Conservation (phyloP, 2,797 vertebrate genomes). For the Tiaroga cobitis region DNA sequence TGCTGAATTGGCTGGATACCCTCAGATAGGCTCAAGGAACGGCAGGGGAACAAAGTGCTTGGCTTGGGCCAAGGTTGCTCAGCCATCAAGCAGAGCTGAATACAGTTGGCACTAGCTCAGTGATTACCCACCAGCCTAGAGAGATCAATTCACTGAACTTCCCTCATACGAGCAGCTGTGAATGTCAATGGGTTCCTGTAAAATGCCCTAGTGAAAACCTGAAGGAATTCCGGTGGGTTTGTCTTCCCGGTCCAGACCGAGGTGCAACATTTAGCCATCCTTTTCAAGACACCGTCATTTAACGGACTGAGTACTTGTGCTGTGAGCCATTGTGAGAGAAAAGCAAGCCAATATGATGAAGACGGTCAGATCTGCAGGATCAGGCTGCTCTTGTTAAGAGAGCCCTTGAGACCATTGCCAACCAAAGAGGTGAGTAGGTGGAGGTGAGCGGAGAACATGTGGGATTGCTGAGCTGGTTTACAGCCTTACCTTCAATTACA, state of each 20-base stretch:
- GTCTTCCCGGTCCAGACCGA: constrained; percentile 4
- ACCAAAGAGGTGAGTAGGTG: constrained; percentile 38
- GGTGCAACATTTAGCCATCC: not conserved
- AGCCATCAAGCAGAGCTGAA: constrained; percentile 46
- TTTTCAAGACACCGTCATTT: not conserved
- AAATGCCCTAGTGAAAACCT: constrained; percentile 16
- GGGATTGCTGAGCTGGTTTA: constrained; percentile 18
- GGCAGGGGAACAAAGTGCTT: constrained; percentile 35
- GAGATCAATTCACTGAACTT: constrained; percentile 51
- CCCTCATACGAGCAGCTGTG: constrained; percentile 41
- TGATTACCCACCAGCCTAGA: constrained; percentile 46
- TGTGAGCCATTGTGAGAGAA: not conserved
- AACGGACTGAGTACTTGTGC: not conserved
- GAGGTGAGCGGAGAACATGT: constrained; percentile 6
- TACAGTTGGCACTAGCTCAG: constrained; percentile 39
- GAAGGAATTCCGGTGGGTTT: constrained; percentile 31
- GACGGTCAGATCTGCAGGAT: constrained; percentile 29
- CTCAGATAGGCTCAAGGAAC: constrained; percentile 16
- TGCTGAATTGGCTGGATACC: not conserved
- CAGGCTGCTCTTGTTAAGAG: constrained; percentile 31
- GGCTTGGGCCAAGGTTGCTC: constrained; percentile 34
- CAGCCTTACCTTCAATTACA: constrained; percentile 29
- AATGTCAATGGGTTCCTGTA: constrained; percentile 57
- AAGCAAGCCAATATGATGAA: constrained; percentile 22
- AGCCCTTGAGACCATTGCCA: constrained; percentile 9